Conservation (phyloP, 2,888 invertebrate genomes). For the Pammene fasciana region DNA sequence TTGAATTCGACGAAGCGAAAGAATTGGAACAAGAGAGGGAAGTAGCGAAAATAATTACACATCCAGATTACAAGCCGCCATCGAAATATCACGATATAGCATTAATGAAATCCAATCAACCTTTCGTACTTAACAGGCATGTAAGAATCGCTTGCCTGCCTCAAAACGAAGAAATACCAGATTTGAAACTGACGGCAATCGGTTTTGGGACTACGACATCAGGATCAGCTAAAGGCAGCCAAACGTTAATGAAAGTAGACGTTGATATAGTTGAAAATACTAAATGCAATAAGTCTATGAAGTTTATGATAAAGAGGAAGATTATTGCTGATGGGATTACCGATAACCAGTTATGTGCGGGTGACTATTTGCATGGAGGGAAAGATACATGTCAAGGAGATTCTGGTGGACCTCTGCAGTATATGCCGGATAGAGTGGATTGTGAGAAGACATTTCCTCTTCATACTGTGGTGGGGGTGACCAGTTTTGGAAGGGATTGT, state of each 20-base stretch:
- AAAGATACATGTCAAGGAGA: conserved; percentile 79
- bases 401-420: conserved; percentile 77
- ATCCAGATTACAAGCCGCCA: conserved; percentile 83
- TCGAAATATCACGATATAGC: conserved; percentile 86
- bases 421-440: conserved; percentile 68
- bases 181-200: conserved; percentile 78
- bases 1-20: conserved; percentile 75
- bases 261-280: conserved; percentile 64
- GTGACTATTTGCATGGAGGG: conserved; percentile 74
- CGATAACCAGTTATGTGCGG: conserved; percentile 73
- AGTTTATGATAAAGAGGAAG: conserved; percentile 66
- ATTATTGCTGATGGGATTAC: conserved; percentile 65
- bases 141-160: conserved; percentile 86
- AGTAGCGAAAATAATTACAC: conserved; percentile 71
- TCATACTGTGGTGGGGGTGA: conserved; percentile 76
- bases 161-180: conserved; percentile 52
- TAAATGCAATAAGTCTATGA: conserved; percentile 71
- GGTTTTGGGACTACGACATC: conserved; percentile 85
- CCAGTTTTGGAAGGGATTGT: conserved; percentile 81
- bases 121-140: conserved; percentile 77
- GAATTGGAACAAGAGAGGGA: conserved; percentile 79
- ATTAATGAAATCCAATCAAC: conserved; percentile 79
- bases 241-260: conserved; percentile 78
- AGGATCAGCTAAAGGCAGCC: conserved; percentile 68
- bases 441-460: conserved; percentile 70